Base-by-base conservation (phyloP, 2,113 vertebrate species). In the Xerus inauris region DNA sequence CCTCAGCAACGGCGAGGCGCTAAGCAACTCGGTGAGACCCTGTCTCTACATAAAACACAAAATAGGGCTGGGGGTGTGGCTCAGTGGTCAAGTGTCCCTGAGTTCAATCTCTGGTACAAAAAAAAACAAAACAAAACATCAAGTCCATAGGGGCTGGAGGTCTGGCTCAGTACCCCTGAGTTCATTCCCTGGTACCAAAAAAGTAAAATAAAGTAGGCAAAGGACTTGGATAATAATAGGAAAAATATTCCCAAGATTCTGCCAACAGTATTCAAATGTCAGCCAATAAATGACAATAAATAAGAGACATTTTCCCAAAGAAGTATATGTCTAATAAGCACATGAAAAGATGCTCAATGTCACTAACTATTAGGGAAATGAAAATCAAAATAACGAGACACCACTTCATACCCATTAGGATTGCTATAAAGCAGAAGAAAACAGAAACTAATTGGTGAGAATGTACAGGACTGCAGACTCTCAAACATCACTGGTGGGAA, bases 241-340 rank as follows among this genome's bases (percentile, higher is more conserved):
- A 54, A 82, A 87, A 85, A 92, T 72, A 94, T 84, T n/a, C 75
- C 72, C n/a, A 40, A 83, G 72, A 87, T 59, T 73, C 6, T 51
- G 89, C 80, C 96, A 92, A 38, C 73, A 47, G 64, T 88, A 87
- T 88, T 94, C 69, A 20, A 76, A 92, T 91, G 87, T 89, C 84
- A 86, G 84, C 72, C 84, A 93, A 92, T 64, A 82, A 87, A 95
- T 87, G 82, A 83, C 20, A 45, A 5, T n/a, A n/a, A n/a, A n/a
- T n/a, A n/a, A n/a, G n/a, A n/a, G 49, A 62, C 24, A 22, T 35
- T 73, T 76, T 79, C 40, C 81, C 26, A 30, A 45, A 76, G 47
- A 85, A 72, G 16, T 47, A 59, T 59, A 24, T 65, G 30, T 3
- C 20, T 86, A 57, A 28, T n/a, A 89, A 85, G 12, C 26, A 38